These are phyloP conservation scores for Triplophysa yarkandensis DNA, from an alignment of 2,797 vertebrate species.

Conservation along the genomic window DNA sequence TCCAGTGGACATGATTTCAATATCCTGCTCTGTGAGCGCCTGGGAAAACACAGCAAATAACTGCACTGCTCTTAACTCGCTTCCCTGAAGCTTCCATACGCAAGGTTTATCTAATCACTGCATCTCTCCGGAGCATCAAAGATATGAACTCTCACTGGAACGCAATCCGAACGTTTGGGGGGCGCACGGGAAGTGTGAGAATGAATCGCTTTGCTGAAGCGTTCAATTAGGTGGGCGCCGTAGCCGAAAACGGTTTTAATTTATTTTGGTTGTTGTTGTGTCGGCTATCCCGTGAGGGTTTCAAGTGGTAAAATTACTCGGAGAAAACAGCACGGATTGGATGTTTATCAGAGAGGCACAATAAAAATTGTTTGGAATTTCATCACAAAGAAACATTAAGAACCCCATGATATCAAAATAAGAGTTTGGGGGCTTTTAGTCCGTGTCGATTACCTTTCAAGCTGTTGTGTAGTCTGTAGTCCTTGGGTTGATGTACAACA, in stretches of 20 bases:
- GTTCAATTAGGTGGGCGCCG: constrained; percentile 9
- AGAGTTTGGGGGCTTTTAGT: neutral
- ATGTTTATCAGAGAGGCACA: constrained; percentile 15
- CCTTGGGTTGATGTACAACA: neutral
- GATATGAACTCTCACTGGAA: constrained; percentile 26
- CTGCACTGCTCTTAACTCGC: constrained; percentile 46
- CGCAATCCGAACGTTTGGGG: constrained; percentile 30
- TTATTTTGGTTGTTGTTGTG: constrained; percentile 21
- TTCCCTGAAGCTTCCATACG: constrained; percentile 41
- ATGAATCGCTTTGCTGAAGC: constrained; percentile 24
- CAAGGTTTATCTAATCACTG: constrained; percentile 46
- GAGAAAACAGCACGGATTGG: neutral
- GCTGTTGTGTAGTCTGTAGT: no score
- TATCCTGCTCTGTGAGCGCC: constrained; percentile 44
- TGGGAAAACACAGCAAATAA: constrained; percentile 53
- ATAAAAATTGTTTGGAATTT: neutral
- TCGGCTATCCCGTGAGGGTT: constrained; percentile 10
- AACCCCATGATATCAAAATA: constrained; percentile 1
- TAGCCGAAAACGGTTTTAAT: neutral
- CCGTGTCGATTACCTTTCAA: neutral
- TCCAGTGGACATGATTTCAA: constrained; percentile 50
- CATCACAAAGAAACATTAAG: neutral
- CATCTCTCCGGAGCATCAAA: constrained; percentile 38
- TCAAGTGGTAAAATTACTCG: constrained; percentile 5
- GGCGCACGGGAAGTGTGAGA: constrained; percentile 18